A percentile compares a stretch with the other conserved stretches of the same genome.
Conservation (phyloP, 2,888 invertebrate species). For the Zhuqinia jingwanae region DNA sequence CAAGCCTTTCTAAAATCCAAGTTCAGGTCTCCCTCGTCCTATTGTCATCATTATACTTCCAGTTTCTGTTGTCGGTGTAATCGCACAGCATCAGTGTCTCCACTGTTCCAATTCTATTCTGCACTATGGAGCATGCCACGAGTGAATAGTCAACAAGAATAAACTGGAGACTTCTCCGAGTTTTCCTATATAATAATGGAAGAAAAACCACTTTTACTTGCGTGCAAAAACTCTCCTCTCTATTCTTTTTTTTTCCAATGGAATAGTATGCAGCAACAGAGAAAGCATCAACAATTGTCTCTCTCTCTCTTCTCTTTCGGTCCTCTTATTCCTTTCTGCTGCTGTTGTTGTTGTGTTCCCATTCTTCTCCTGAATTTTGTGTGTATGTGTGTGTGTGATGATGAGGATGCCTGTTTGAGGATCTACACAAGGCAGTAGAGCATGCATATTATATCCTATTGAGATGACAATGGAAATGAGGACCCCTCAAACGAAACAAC, state of each 20-base stretch:
- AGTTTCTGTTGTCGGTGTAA: constrained; percentile 23
- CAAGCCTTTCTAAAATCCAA: background rate
- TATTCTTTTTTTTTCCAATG: no score
- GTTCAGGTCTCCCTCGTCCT: background rate
- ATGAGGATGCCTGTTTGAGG: constrained; percentile 47
- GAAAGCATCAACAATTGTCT: constrained; percentile 73
- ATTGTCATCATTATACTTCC: background rate
- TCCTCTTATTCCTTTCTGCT: constrained; percentile 49
- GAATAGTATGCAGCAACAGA: constrained; percentile 27
- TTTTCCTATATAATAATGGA: constrained; percentile 27
- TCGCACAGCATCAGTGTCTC: constrained; percentile 41
- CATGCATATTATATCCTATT: constrained; percentile 61
- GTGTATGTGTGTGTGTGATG: constrained; percentile 27
- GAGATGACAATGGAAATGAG: constrained; percentile 67
- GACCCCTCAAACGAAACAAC: constrained; percentile 72
- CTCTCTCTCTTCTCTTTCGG: no score
- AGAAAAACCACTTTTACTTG: constrained; percentile 53
- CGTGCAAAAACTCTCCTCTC: constrained; percentile 47
- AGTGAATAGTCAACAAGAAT: constrained; percentile 66
- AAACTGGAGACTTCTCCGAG: constrained; percentile 56
- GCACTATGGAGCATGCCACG: constrained; percentile 47
- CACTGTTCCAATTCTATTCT: constrained; percentile 55
- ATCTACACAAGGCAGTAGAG: constrained; percentile 50
- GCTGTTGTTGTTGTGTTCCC: constrained; percentile 47
- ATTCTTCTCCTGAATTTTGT: constrained; percentile 56